Evolutionary conservation across 2,797 vertebrate genomes (phyloP).

Genomic region (Poeciliopsis turneri): DNA sequence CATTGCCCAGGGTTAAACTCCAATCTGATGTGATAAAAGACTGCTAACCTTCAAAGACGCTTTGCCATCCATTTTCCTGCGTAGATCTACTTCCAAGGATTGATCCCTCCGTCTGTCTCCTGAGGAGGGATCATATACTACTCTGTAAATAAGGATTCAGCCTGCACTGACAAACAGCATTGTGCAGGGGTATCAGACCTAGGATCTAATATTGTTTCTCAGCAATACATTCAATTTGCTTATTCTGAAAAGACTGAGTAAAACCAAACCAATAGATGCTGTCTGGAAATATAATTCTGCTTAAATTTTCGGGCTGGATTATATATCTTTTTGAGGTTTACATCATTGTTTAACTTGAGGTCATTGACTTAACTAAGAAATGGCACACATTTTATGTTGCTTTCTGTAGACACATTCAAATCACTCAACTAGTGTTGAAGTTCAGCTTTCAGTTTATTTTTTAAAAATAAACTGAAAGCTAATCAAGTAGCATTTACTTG

Average conservation of each 20-base stretch:
- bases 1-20: slow-evolving; percentile 45
- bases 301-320: not conserved
- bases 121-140: slow-evolving; percentile 20
- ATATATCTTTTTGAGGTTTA: not conserved
- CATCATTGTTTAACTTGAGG: not conserved
- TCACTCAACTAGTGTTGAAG: not conserved
- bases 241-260: slow-evolving; percentile 29
- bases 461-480: not conserved
- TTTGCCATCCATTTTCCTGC: slow-evolving; percentile 18
- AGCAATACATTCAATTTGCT: slow-evolving; percentile 47
- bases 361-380: not conserved
- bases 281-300: slow-evolving; percentile 4
- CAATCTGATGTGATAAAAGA: slow-evolving; percentile 40
- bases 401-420: not conserved
- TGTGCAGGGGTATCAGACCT: slow-evolving; percentile 33
- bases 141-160: slow-evolving; percentile 37
- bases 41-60: slow-evolving; percentile 45
- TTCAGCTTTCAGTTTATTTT: not conserved
- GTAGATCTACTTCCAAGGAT: slow-evolving; percentile 20
- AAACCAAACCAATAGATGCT: slow-evolving; percentile 11
- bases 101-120: slow-evolving; percentile 21
- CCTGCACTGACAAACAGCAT: slow-evolving; percentile 31
- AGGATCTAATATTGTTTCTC: slow-evolving; percentile 35
- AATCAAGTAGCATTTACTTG: too few species aligned
- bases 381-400: not conserved